Evolutionary conservation across 2,797 vertebrate genomes (phyloP), one percentile per base, ranked within the genome.

Genomic region (Pseudopleuronectes americanus): DNA sequence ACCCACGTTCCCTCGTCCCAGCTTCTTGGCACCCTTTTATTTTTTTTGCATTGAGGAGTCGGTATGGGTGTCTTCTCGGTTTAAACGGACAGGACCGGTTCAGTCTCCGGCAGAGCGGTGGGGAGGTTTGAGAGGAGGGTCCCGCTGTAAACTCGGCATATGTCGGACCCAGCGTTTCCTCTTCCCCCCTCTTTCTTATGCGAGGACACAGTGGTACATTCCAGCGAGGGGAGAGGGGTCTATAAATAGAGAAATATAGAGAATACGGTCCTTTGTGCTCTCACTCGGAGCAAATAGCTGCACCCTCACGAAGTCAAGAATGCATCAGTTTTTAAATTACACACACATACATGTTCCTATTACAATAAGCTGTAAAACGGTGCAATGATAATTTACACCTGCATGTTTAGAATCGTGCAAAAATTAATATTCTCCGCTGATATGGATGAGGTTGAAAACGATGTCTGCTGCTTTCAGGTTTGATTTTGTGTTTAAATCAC

Each of bases 41-140:
- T 96, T 95, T 96, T 48, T 96, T 95, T 96, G 96, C 95, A 95
- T 96, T 96, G 96, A 96, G 94, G 94, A 96, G 94, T 95, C 93
- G 94, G 95, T 95, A 95, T 95, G 96, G 94, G 96, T 96, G 96
- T 97, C 96, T 96, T 97, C 96, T 96, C 94, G 93, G 96, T 99
- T 98, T 98, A 98, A 99, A 97, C 96, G 96, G 95, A 95, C 96
- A 93, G 95, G 96, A 89, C 83, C 87, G 87, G 94, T 91, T 95
- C 97, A 97, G 93, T 87, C 62, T 73, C 89, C 82, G 84, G 91
- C 85, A 71, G 86, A 87, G 90, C 89, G 84, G 94, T 77, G 92
- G 96, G 97, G 96, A 93, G 88, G 87, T 90, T 93, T 86, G 86
- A 62, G 86, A 80, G 16, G 36, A 65, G 72, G 58, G 22, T 38